Evolutionary conservation across 2,113 vertebrate genomes (phyloP).

Genomic region (Vulpes ferrilata): DNA sequence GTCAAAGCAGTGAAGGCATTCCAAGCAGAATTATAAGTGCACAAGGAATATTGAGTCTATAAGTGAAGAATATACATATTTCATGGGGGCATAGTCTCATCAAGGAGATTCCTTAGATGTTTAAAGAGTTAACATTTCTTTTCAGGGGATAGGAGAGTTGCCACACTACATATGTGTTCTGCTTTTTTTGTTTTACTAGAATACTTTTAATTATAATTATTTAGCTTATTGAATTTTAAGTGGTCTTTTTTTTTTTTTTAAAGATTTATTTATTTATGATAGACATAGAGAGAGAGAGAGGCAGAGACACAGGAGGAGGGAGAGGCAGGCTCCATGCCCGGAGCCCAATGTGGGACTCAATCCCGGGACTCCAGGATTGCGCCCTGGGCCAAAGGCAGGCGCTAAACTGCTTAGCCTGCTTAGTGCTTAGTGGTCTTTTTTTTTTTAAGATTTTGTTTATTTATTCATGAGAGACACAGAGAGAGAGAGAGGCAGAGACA

Average conservation of each 20-base stretch:
- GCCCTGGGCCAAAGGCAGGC: no score
- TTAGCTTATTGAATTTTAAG: constrained; percentile 52
- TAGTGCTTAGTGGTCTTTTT: no score
- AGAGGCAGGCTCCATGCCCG: no score
- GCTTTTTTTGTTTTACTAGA: background rate
- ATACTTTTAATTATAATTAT: background rate
- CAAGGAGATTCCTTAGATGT: background rate
- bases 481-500: no score
- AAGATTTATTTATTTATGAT: no score
- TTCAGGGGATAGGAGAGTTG: background rate
- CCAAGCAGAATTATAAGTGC: background rate
- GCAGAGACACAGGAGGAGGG: no score
- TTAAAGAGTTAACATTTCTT: constrained; percentile 52
- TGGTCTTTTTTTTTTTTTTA: background rate
- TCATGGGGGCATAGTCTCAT: background rate
- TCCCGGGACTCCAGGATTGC: no score
- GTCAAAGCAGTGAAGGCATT: background rate
- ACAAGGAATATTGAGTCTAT: background rate
- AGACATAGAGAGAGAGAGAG: no score
- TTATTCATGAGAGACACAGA: no score
- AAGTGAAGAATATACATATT: background rate
- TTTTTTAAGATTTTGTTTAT: no score
- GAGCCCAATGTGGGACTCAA: no score
- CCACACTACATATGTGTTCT: background rate
- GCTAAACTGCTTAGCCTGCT: no score